Percentiles rank a stretch among this genome's conserved stretches.
phyloP scores from a whole-genome alignment of 2,113 vertebrate genomes.

The Mungos mungo region DNA sequence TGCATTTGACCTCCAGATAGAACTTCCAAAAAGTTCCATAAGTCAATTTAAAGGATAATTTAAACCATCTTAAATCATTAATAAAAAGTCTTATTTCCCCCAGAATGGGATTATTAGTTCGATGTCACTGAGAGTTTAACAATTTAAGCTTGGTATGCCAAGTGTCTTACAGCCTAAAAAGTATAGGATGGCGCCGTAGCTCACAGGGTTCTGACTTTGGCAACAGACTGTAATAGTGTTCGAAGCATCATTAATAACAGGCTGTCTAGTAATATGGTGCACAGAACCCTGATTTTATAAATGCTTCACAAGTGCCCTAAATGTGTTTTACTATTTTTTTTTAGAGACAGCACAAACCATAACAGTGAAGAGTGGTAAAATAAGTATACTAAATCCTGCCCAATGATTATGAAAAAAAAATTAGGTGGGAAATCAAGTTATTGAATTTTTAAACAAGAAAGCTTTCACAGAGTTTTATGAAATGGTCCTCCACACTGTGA shows the following conservation, averaged over 20 bases:
- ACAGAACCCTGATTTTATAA: constrained; percentile 11
- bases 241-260: not conserved
- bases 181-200: not conserved
- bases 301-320: not conserved
- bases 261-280: not conserved
- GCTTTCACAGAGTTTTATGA: constrained; percentile 4
- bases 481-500: not conserved
- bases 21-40: constrained; percentile 42
- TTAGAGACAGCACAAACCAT: not conserved
- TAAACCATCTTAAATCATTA: constrained; percentile 34
- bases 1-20: not conserved
- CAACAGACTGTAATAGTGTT: not conserved
- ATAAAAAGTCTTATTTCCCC: not conserved
- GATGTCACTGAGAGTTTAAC: not conserved
- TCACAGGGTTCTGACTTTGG: not conserved
- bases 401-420: not conserved
- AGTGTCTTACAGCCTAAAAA: not conserved
- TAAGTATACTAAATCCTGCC: not conserved
- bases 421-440: not conserved
- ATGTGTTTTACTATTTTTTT: constrained; percentile 24
- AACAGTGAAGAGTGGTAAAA: not conserved
- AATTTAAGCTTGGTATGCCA: not conserved
- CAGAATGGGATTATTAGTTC: not conserved
- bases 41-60: constrained; percentile 46
- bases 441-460: constrained; percentile 38